Conservation (phyloP, 1,140 invertebrate genomes). For the Papilio aristodemus region DNA sequence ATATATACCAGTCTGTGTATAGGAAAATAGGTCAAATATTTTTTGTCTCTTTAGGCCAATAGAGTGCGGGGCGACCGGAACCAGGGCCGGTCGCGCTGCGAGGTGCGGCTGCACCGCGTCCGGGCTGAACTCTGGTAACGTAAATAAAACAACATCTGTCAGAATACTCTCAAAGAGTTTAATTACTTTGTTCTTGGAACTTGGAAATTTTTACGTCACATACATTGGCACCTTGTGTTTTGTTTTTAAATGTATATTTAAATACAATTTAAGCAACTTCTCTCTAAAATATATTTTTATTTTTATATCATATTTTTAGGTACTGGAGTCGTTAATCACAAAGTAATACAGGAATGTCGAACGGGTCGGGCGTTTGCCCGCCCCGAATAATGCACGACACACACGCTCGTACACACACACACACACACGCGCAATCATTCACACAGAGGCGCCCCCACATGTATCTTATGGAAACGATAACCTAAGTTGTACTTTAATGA, state of each 20-base stretch:
- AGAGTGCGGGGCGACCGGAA: too few species aligned
- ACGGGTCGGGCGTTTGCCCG: neutral
- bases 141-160: slow-evolving; percentile 20
- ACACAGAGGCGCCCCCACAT: neutral
- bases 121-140: neutral
- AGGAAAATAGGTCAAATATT: too few species aligned
- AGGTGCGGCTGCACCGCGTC: too few species aligned
- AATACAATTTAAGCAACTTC: slow-evolving; percentile 39
- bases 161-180: slow-evolving; percentile 56
- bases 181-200: slow-evolving; percentile 64
- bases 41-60: too few species aligned
- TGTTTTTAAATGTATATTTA: slow-evolving; percentile 43
- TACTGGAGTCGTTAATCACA: slow-evolving; percentile 49
- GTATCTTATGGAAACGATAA: slow-evolving; percentile 22
- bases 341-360: slow-evolving; percentile 26
- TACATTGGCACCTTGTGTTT: slow-evolving; percentile 55
- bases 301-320: slow-evolving; percentile 38
- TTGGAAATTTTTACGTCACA: slow-evolving; percentile 50
- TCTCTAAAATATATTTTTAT: slow-evolving; percentile 43
- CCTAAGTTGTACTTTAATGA: slow-evolving; percentile 57
- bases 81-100: too few species aligned
- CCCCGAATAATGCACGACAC: slow-evolving; percentile 4
- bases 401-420: slow-evolving; percentile 33
- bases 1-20: too few species aligned
- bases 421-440: slow-evolving; percentile 9